Base-by-base conservation (phyloP, 2,797 vertebrate genomes). In the Crocidura indochinensis region DNA sequence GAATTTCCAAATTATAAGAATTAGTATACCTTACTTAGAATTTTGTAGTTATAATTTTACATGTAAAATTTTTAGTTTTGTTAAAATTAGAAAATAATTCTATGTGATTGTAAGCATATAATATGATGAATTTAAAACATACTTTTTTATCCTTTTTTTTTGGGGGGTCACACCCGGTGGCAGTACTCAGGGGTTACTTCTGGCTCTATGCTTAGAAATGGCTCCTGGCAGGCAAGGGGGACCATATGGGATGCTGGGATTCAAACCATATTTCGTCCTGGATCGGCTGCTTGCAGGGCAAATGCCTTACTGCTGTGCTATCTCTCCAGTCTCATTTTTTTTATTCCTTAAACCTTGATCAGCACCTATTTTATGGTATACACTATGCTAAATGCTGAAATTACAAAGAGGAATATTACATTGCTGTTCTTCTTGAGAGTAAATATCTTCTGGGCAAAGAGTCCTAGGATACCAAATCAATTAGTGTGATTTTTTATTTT, bases 21-120 rank as follows among this genome's bases (percentile, higher is more conserved):
- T 53, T 31, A 24, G 26, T 78, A 2, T 72, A n/a, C 86, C 26
- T 82, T 83, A 73, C 73, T 27, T 60, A 76, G 29, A 68, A 73
- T 76, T 56, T 51, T 53, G 69, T 88, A 75, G 73, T 91, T 80
- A 31, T 88, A 47, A 26, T 77, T 90, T 81, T 47, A 65, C 15
- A 49, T 79, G 65, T 91, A 51, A 49, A 79, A 31, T 60, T 72
- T 27, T 74, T 72, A 56, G 81, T 79, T 79, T 86, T n/a, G 64
- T 64, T 76, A 27, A 68, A 77, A 68, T 91, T 87, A 84, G 90
- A 20, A n/a, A 51, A 15, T 77, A 47, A 64, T 77, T n/a, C 88
- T 82, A 72, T 53, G 38, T 38, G 80, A 81, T 51, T 56, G 1
- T 38, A 46, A 22, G 53, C 29, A 83, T 68, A 8, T 82, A 87